Evolutionary conservation across 2,113 vertebrate species (phyloP), one percentile per base, ranked within the genome.

Genomic region (Scomber japonicus): DNA sequence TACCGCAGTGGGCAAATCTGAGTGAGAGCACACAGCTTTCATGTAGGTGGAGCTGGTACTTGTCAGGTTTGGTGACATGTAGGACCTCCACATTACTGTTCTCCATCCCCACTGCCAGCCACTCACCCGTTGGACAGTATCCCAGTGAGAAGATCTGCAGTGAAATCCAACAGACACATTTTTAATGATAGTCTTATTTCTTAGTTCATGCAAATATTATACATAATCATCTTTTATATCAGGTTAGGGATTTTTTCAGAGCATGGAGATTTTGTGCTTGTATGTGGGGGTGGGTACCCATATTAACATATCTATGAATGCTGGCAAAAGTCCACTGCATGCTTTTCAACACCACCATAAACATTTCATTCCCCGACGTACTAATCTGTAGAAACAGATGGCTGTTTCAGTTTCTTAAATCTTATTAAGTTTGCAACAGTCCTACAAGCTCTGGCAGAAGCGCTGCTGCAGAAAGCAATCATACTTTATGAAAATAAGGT

Each of bases 21-120:
- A 99, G 97, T 1, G 98, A 99, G 2, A 99, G 97, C 85, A 99
- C 98, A 0, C 98, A 99, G 96, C 98, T 99, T 94, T 99, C 97
- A 0, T 99, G 98, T 66, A 99, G 96, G 90, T 98, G 98, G 73
- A 99, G 96, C 94, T 99, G 98, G 93, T 99, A 99, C 82, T 99
- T 99, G 94, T 99, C 98, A 0, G 98, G 97, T 63, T 99, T 99
- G 70, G 96, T 97, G 94, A 97, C 96, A 81, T 99, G 98, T 40
- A 99, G 92, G 4, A 99, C 96, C 72, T 99, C 98, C 92, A 99
- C 98, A 0, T 98, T 99, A 91, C 97, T 99, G 95, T 97, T 99
- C 94, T 99, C 98, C 97, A 99, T 98, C 56, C 98, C 98, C 86
- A 99, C 98, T 0, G 97, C 97, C 77, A 99, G 94, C 97, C 98